phyloP scores from a whole-genome alignment of 2,888 invertebrate species.

The Taphrorychus bicolor region DNA sequence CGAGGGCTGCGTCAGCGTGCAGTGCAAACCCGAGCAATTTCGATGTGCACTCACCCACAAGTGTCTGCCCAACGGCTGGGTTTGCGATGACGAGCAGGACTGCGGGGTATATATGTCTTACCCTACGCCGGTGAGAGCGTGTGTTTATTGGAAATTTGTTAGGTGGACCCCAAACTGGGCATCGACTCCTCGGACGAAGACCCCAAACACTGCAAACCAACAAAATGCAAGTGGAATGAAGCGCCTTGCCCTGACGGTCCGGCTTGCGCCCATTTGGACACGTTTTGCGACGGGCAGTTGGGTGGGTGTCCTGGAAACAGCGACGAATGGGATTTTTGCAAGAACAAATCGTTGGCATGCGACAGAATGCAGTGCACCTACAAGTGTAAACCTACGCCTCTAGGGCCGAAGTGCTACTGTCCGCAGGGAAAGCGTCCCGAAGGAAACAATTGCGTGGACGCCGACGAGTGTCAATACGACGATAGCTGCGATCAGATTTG shows the following conservation, averaged over 20 bases:
- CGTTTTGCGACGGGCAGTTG: slow-evolving; percentile 72
- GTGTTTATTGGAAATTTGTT: not conserved
- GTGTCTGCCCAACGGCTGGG: slow-evolving; percentile 72
- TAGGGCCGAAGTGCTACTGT: slow-evolving; percentile 80
- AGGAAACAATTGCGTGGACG: slow-evolving; percentile 72
- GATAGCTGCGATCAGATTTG: slow-evolving; percentile 79
- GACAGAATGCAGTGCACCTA: slow-evolving; percentile 56
- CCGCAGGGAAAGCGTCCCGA: slow-evolving; percentile 70
- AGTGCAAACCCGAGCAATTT: slow-evolving; percentile 75
- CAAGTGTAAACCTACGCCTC: slow-evolving; percentile 74
- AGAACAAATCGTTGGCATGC: slow-evolving; percentile 56
- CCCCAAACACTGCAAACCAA: slow-evolving; percentile 67
- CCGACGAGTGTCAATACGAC: slow-evolving; percentile 77
- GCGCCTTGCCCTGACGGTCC: slow-evolving; percentile 67
- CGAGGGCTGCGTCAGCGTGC: slow-evolving; percentile 59
- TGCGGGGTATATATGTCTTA: slow-evolving; percentile 44
- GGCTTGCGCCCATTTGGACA: slow-evolving; percentile 67
- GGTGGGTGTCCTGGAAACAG: slow-evolving; percentile 72
- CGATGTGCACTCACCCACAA: slow-evolving; percentile 73
- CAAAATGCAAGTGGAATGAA: slow-evolving; percentile 72
- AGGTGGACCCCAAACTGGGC: slow-evolving; percentile 54
- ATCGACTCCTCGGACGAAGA: slow-evolving; percentile 75
- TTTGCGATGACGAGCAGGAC: slow-evolving; percentile 48
- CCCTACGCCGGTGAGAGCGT: too few relatives aligned
- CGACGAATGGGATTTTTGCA: slow-evolving; percentile 77